A percentile compares a stretch with the other conserved stretches of the same genome.
Conservation (phyloP, 2,797 vertebrate species). For the Lophius americanus region DNA sequence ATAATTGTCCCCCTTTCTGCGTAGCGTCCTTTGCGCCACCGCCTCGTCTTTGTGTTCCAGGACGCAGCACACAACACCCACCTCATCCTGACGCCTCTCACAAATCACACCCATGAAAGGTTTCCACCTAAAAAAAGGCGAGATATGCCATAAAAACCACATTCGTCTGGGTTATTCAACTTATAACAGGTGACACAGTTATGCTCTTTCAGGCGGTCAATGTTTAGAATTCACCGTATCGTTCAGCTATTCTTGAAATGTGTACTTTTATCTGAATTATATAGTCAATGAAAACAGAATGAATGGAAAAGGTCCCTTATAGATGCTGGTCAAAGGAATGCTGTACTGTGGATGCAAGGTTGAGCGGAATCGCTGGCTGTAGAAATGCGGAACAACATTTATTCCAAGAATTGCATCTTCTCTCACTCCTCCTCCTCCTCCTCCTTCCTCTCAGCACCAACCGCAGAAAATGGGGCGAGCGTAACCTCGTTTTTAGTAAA, state of each 20-base stretch:
- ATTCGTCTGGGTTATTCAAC: not conserved
- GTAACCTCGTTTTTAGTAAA: slow-evolving; percentile 71
- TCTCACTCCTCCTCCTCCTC: slow-evolving; percentile 4
- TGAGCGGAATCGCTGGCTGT: slow-evolving; percentile 31
- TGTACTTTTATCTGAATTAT: not conserved
- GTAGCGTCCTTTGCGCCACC: slow-evolving; percentile 39
- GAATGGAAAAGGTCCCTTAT: slow-evolving; percentile 11
- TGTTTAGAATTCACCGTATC: not conserved
- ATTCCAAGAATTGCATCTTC: slow-evolving; percentile 34
- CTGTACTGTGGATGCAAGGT: not conserved
- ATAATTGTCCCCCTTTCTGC: slow-evolving; percentile 62
- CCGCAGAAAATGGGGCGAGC: slow-evolving; percentile 49
- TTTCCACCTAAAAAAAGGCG: slow-evolving; percentile 8
- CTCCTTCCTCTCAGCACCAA: slow-evolving; percentile 41
- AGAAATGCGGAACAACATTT: slow-evolving; percentile 40
- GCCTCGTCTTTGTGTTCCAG: slow-evolving; percentile 34
- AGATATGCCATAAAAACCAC: not conserved
- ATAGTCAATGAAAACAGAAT: not conserved
- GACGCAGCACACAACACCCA: not conserved
- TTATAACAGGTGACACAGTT: not conserved
- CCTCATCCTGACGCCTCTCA: slow-evolving; percentile 24
- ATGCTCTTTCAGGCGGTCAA: not conserved
- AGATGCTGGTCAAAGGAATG: slow-evolving; percentile 6
- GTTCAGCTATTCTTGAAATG: not conserved
- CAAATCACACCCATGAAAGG: slow-evolving; percentile 16